Base-by-base conservation (phyloP, 1,140 invertebrate species). In the Eubasilissa regina region DNA sequence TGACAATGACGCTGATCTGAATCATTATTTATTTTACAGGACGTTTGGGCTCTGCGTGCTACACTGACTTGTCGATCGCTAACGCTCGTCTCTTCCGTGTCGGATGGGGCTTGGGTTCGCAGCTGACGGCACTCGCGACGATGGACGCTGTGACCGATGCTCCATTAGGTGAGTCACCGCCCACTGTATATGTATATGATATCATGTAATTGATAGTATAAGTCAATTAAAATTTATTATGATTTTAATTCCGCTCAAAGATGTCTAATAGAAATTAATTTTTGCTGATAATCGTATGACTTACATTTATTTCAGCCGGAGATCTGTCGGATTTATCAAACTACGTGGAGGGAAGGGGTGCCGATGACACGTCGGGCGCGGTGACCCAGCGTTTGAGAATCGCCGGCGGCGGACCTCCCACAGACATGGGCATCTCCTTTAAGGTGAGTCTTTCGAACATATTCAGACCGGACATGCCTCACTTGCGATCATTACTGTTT, bases 81-180 rank as follows among this genome's bases (percentile, higher is more conserved):
- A 93, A 92, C 88, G 93, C 93, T 0, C 90, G 94, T 3, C 92
- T 92, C 73, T 94, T 93, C 78, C 92, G 94, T 83, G 90, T 94
- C 0, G 94, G 94, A 0, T 97, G 95, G 93, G 93, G 92, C 0
- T 92, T 92, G 0, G 90, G 89, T n/a, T 91, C 92, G 79, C 91
- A 90, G 0, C 83, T 96, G 8, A 89, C 91, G 10, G 88, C 87
- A 19, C 74, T 90, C 3, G 89, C 87, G 15, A 90, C 89, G 0
- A 70, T 77, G 19, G 84, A 86, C 73, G 44, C 85, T 1, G 62
- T 86, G 35, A 64, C 74, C 6, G 80, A 84, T 3, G 75, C 85
- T 75, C 84, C 86, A 9, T 83, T 84, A 51, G 78, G 86, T 86
- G 70, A 87, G 86, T 83, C 13, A 73, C 48, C 17, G 11, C 51